Percentiles rank a stretch among this genome's conserved stretches.
These are phyloP conservation scores for Ariopsis seemanni DNA, from an alignment of 2,113 vertebrate species.

Conservation along the genomic window DNA sequence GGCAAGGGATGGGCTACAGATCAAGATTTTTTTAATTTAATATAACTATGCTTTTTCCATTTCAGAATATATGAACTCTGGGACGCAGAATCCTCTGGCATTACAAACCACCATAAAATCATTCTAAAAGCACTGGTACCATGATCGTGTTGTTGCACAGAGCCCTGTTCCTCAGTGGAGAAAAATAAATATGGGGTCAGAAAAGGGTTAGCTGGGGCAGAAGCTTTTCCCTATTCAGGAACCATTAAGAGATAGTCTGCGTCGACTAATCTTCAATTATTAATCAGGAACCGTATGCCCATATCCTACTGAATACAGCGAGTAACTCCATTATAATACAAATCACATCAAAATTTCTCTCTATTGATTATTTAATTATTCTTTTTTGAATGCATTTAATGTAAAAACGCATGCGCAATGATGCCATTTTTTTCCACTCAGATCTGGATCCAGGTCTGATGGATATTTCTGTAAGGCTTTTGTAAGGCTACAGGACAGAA, in stretches of 20 bases:
- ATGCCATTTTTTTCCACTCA: not conserved
- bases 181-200: conserved; percentile 56
- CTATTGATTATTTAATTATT: not conserved
- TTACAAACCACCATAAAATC: conserved; percentile 11
- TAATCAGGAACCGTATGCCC: conserved; percentile 42
- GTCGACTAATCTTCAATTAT: conserved; percentile 58
- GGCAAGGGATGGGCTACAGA: conserved; percentile 20
- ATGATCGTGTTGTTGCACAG: conserved; percentile 6
- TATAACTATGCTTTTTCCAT: conserved; percentile 16
- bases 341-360: not conserved
- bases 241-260: conserved; percentile 59
- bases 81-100: conserved; percentile 8
- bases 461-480: conserved; percentile 10
- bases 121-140: conserved; percentile 20
- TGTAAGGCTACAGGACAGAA: conserved; percentile 25
- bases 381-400: not conserved
- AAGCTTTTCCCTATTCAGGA: conserved; percentile 60
- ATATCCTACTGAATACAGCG: not conserved
- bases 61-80: conserved; percentile 11
- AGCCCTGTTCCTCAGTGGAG: conserved; percentile 15
- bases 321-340: not conserved
- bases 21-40: conserved; percentile 13
- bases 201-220: conserved; percentile 40
- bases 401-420: not conserved
- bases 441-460: not conserved